A percentile compares a stretch with the other conserved stretches of the same genome.
These are phyloP conservation scores for Crossocerus cetratus DNA, from an alignment of 2,888 invertebrate species.

Conservation along the genomic window DNA sequence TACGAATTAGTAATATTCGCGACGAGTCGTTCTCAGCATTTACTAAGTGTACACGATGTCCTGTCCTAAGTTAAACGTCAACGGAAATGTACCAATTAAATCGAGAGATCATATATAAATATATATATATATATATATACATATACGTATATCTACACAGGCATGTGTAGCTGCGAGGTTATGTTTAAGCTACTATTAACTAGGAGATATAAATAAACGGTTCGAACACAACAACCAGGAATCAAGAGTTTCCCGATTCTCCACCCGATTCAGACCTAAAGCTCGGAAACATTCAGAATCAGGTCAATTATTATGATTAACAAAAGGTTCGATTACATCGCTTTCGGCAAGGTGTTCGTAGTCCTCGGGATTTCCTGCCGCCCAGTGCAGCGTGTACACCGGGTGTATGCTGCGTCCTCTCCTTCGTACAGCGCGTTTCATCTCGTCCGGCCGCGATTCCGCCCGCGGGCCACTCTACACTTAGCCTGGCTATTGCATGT, in stretches of 20 bases:
- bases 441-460: not conserved
- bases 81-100: too few relatives aligned
- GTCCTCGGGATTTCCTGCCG: too few relatives aligned
- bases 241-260: not conserved
- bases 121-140: conserved; percentile 19
- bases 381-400: not conserved
- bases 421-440: not conserved
- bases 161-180: too few relatives aligned
- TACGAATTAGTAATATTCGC: conserved; percentile 13
- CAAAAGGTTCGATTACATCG: too few relatives aligned
- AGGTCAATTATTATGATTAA: not conserved
- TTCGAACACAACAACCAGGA: not conserved
- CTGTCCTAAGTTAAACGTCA: conserved; percentile 54
- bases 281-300: not conserved
- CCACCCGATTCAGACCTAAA: not conserved
- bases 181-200: too few relatives aligned
- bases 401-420: not conserved
- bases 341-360: too few relatives aligned
- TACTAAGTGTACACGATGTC: conserved; percentile 8
- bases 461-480: not conserved
- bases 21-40: conserved; percentile 9
- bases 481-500: too few relatives aligned
- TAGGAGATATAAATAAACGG: too few relatives aligned
- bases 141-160: not conserved
- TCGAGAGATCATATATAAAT: conserved; percentile 15